phyloP scores from a whole-genome alignment of 2,888 invertebrate genomes.

The Philaethria dido region DNA sequence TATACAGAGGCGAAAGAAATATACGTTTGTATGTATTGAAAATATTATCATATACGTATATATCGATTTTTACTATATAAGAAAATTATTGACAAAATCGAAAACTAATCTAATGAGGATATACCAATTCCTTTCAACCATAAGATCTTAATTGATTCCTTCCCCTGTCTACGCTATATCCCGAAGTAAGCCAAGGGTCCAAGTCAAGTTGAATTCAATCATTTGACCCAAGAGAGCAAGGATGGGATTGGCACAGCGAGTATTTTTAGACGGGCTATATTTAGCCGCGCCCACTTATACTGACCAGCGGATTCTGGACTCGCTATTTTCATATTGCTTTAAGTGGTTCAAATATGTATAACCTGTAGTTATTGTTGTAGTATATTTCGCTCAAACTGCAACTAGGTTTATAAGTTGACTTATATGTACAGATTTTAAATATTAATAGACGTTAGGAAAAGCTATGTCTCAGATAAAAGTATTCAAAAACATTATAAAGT shows the following conservation, averaged over 20 bases:
- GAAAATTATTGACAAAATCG: no score
- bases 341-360: slow-evolving; percentile 42
- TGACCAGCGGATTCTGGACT: slow-evolving; percentile 39
- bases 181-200: slow-evolving; percentile 24
- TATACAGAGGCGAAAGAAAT: no score
- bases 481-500: no score
- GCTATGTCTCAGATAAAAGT: no score
- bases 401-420: no score
- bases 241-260: slow-evolving; percentile 34
- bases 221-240: slow-evolving; percentile 32
- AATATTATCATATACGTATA: no score
- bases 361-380: slow-evolving; percentile 16
- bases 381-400: slow-evolving; percentile 16
- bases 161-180: slow-evolving; percentile 35
- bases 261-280: slow-evolving; percentile 51
- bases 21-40: no score
- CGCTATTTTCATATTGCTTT: slow-evolving; percentile 49
- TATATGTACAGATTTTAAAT: no score
- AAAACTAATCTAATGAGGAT: background rate
- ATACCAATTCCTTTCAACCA: slow-evolving; percentile 26
- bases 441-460: no score
- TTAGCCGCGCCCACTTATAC: slow-evolving; percentile 50
- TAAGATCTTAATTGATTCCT: slow-evolving; percentile 34
- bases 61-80: no score
- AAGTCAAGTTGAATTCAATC: slow-evolving; percentile 25